phyloP scores from a whole-genome alignment of 2,797 vertebrate genomes.

The Sarcophilus harrisii region DNA sequence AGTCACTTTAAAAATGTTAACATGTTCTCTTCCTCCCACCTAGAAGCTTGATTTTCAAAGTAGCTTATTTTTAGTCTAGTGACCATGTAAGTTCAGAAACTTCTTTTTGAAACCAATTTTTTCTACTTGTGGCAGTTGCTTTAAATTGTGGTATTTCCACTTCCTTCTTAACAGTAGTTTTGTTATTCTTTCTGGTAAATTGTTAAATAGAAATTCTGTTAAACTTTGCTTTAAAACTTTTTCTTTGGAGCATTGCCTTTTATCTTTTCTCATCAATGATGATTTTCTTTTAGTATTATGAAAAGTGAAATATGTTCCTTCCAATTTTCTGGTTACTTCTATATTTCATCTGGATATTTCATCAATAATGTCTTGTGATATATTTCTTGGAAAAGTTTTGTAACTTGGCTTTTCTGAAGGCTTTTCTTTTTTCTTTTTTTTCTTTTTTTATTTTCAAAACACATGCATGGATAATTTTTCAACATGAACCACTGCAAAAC shows the following conservation, averaged over 20 bases:
- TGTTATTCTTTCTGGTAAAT: slow-evolving; percentile 58
- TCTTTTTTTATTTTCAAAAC: too few relatives aligned
- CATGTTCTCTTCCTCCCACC: slow-evolving; percentile 47
- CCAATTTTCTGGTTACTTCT: slow-evolving; percentile 63
- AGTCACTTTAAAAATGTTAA: slow-evolving; percentile 32
- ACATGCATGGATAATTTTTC: too few relatives aligned
- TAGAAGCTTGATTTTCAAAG: slow-evolving; percentile 47
- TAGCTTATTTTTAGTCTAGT: slow-evolving; percentile 46
- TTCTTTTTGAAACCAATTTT: slow-evolving; percentile 63
- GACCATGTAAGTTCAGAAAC: slow-evolving; percentile 31
- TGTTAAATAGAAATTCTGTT: slow-evolving; percentile 42
- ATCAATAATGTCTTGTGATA: slow-evolving; percentile 47
- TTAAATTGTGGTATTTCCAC: slow-evolving; percentile 57
- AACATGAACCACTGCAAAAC: too few relatives aligned
- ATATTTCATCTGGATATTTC: slow-evolving; percentile 50
- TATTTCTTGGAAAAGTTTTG: slow-evolving; percentile 57
- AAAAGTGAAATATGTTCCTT: slow-evolving; percentile 43
- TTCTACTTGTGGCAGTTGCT: slow-evolving; percentile 49
- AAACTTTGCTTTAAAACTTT: slow-evolving; percentile 38
- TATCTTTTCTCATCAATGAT: slow-evolving; percentile 39
- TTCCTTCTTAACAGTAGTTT: slow-evolving; percentile 50
- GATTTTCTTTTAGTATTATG: slow-evolving; percentile 50
- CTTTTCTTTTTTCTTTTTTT: background rate
- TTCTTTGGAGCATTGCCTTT: slow-evolving; percentile 40
- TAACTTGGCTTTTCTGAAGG: slow-evolving; percentile 70